Conservation (phyloP, 2,888 invertebrate genomes). For the Macrosiphum euphorbiae region DNA sequence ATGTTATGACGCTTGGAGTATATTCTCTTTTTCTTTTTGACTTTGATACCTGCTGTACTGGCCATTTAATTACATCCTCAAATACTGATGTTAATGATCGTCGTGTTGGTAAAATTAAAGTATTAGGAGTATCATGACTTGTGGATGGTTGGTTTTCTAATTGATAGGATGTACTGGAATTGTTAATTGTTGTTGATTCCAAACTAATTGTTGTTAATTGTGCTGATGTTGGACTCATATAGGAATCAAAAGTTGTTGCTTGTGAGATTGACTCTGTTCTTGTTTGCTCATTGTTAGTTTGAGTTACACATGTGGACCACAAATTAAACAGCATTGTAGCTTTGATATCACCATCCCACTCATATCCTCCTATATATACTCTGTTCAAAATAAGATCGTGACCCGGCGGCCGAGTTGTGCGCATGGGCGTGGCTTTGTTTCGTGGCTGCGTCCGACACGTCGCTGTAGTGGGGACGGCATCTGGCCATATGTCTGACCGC, state of each 20-base stretch:
- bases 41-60: neutral
- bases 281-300: neutral
- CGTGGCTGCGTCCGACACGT: too few species aligned
- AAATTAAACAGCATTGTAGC: conserved; percentile 27
- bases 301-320: neutral
- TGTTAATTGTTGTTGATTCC: neutral
- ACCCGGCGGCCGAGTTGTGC: too few species aligned
- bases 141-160: conserved; percentile 24
- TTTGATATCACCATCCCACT: conserved; percentile 20
- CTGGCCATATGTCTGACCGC: too few species aligned
- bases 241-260: neutral
- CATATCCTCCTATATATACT: conserved; percentile 18
- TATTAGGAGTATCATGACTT: conserved; percentile 21
- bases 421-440: too few species aligned
- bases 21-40: conserved; percentile 10
- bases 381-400: too few species aligned
- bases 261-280: neutral
- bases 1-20: neutral
- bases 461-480: too few species aligned
- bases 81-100: conserved; percentile 3
- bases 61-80: conserved; percentile 9
- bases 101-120: conserved; percentile 7
- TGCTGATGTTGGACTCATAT: neutral
- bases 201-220: neutral
- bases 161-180: neutral